Evolutionary conservation across 1,140 invertebrate species (phyloP), one percentile per base, ranked within the genome.

Genomic region (Penaeus chinensis): DNA sequence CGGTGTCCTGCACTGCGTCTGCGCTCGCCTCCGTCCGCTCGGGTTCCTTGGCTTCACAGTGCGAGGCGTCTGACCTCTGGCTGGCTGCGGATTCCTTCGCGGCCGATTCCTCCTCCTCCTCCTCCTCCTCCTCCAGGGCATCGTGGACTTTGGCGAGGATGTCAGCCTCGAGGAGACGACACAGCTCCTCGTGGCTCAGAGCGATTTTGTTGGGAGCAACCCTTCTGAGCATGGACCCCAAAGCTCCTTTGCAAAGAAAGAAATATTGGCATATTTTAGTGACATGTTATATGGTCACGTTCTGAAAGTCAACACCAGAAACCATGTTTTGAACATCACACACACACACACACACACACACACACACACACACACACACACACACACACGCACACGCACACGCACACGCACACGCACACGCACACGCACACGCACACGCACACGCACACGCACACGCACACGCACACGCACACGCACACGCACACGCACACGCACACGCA

Each of bases 141-240:
- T 89, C 82, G 11, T 89, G 77, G 61, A 85, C 71, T 65, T 89
- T 84, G n/a, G 82, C 32, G 7, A 89, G 66, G 20, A 89, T 60
- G 42, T 89, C 87, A n/a, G 87, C 76, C 47, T 89, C 77, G 10
- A 89, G 82, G 18, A 89, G 74, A 10, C 66, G 82, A 77, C 87
- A 89, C 10, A 89, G 63, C 69, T 89, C 87, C 54, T 89, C 87
- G 71, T 62, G 66, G 16, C 82, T 65, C 42, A 89, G 74, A 32
- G 87, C 87, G 18, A 89, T 65, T 24, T 74, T 78, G 54, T 84
- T 60, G 32, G 87, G 87, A 47, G 77, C 87, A 60, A 84, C 77
- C 42, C 82, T 84, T 62, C 87, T 89, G 24, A 89, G 37, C 63
- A 84, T 62, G 27, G 78, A 66, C 60, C 87, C 82, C 61, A 88